Evolutionary conservation across 2,113 vertebrate species (phyloP).

Genomic region (Vicugna pacos): DNA sequence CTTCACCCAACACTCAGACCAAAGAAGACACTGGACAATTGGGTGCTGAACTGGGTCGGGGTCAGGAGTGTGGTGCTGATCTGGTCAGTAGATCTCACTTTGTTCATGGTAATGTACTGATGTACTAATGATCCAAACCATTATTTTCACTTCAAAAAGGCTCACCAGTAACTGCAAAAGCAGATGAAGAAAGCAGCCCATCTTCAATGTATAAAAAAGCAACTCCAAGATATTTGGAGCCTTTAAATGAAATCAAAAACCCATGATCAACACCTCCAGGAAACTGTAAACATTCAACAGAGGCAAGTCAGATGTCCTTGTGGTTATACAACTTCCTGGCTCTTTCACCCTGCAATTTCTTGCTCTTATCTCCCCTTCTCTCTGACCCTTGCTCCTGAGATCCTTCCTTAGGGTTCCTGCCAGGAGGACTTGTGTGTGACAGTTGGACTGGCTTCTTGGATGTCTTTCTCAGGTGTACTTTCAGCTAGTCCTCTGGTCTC

Average conservation of each 20-base stretch:
- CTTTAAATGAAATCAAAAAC: neutral
- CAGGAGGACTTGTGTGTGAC: neutral
- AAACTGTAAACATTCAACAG: neutral
- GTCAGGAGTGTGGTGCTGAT: neutral
- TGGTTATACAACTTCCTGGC: neutral
- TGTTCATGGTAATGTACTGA: neutral
- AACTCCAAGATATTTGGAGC: neutral
- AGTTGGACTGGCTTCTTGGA: neutral
- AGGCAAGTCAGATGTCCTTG: neutral
- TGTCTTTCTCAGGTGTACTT: neutral
- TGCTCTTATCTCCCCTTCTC: neutral
- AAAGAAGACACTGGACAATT: neutral
- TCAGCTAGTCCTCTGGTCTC: neutral
- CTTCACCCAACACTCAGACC: fast-evolving
- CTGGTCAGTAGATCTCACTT: neutral
- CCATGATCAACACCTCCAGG: neutral
- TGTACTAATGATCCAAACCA: neutral
- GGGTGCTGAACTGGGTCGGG: too few relatives aligned
- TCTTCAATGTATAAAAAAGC: neutral
- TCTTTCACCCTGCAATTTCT: neutral
- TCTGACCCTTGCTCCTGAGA: neutral
- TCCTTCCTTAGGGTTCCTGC: neutral
- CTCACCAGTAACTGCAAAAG: neutral
- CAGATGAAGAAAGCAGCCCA: neutral
- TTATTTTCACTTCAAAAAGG: neutral